phyloP scores from a whole-genome alignment of 2,888 invertebrate genomes.

The Campoplex capitator region DNA sequence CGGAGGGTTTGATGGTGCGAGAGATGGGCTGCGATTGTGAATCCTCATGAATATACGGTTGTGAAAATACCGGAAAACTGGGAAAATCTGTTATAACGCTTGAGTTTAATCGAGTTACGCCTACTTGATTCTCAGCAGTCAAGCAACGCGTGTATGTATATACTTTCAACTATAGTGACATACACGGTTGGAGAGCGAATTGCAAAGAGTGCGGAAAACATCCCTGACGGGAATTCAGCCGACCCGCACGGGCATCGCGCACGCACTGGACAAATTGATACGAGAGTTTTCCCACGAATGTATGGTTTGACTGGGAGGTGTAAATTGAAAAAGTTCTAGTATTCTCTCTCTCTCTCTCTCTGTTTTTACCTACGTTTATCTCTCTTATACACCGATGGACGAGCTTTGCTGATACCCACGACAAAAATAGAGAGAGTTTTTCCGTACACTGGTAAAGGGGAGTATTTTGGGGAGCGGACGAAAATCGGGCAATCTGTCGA shows the following conservation, averaged over 20 bases:
- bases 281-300: conserved; percentile 70
- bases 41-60: neutral
- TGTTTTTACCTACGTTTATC: neutral
- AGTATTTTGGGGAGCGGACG: conserved; percentile 19
- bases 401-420: conserved; percentile 10
- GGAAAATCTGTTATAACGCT: neutral
- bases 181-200: neutral
- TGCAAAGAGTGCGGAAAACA: conserved; percentile 32
- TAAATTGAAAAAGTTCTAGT: conserved; percentile 69
- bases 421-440: conserved; percentile 5
- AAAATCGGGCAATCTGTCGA: conserved; percentile 63
- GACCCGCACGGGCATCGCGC: conserved; percentile 20
- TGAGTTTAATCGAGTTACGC: neutral
- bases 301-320: conserved; percentile 69
- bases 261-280: conserved; percentile 71
- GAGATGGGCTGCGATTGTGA: conserved; percentile 7
- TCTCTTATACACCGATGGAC: neutral
- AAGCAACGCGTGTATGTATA: neutral
- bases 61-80: neutral
- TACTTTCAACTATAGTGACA: neutral
- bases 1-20: conserved; percentile 27
- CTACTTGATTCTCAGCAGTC: neutral
- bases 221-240: conserved; percentile 40
- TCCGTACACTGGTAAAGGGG: conserved; percentile 2
- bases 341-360: neutral